Base-by-base conservation (phyloP, 2,113 vertebrate species). In the Larimichthys polyactis region DNA sequence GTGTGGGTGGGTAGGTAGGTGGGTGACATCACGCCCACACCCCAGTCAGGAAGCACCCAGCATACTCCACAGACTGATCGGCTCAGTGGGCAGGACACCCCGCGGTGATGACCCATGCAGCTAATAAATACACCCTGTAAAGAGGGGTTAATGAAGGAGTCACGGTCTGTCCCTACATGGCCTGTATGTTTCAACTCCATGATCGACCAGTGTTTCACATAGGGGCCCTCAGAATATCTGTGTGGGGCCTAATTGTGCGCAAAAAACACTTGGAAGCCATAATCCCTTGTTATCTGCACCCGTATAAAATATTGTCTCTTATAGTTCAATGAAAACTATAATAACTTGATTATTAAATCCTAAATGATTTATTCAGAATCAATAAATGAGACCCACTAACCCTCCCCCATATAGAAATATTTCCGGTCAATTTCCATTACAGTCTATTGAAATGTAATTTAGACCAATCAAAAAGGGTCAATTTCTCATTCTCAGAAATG, bases 111-210 rank as follows among this genome's bases (percentile, higher is more conserved):
- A 81, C 60, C 75, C 86, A 20, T 15, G 52, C 68, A 49, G 83
- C 85, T 79, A 79, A 60, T 89, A 84, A 79, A 81, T 57, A 49
- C 71, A 22, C 20, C 54, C 70, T 29, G 60, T 69, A 82, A 83
- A 71, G 43, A 77, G 49, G 71, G 68, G 62, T 85, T 91, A 89
- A 89, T 91, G 90, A 84, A 44, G 83, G 69, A 70, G 68, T 84
- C 20, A 43, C 74, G 55, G 3, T 55, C 60, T 70, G 40, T 12
- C 19, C 67, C 60, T 36, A 27, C 62, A 15, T 0, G 32, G 17
- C 60, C 66, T 49, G 55, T 22, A 11, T 71, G 63, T 74, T 66
- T 27, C 2, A 48, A 15, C 60, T 22, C n/a, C 32, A 16, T 40
- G 6, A 79, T 57, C 67, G 59, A 65, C 71, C 48, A 0, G 5